phyloP scores from a whole-genome alignment of 2,797 vertebrate genomes.

The Pagetopsis macropterus region DNA sequence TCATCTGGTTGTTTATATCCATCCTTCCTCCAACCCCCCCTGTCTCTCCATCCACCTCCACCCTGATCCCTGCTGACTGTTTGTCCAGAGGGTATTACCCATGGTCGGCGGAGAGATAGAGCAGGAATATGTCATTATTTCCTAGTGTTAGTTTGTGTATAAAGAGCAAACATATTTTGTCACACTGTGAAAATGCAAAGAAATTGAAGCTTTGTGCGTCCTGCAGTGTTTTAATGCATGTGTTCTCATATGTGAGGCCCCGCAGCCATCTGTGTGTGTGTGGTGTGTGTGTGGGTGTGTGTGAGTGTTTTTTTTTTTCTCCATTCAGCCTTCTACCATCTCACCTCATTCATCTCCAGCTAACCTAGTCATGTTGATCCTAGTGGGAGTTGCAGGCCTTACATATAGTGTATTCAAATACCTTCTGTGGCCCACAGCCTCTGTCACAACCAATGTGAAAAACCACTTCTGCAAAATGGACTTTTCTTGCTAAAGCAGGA shows the following conservation, averaged over 20 bases:
- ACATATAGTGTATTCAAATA: constrained; percentile 36
- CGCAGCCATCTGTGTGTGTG: constrained; percentile 27
- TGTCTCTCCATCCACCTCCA: constrained; percentile 23
- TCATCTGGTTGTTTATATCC: constrained; percentile 67
- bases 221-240: constrained; percentile 34
- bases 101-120: constrained; percentile 3
- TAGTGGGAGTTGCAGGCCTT: constrained; percentile 34
- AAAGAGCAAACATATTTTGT: constrained; percentile 41
- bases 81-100: constrained; percentile 39
- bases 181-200: constrained; percentile 35
- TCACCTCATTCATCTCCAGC: constrained; percentile 54
- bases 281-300: background rate
- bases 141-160: constrained; percentile 16
- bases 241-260: constrained; percentile 43
- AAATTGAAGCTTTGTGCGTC: constrained; percentile 14
- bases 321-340: constrained; percentile 46
- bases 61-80: constrained; percentile 31
- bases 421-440: constrained; percentile 18
- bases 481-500: constrained; percentile 16
- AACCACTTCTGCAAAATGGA: constrained; percentile 29
- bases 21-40: constrained; percentile 29
- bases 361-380: constrained; percentile 41
- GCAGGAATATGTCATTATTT: constrained; percentile 21
- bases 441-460: constrained; percentile 33
- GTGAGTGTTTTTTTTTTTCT: constrained; percentile 32